These are phyloP conservation scores for Eupristina koningsbergeri DNA, from an alignment of 1,140 invertebrate genomes.

Conservation along the genomic window DNA sequence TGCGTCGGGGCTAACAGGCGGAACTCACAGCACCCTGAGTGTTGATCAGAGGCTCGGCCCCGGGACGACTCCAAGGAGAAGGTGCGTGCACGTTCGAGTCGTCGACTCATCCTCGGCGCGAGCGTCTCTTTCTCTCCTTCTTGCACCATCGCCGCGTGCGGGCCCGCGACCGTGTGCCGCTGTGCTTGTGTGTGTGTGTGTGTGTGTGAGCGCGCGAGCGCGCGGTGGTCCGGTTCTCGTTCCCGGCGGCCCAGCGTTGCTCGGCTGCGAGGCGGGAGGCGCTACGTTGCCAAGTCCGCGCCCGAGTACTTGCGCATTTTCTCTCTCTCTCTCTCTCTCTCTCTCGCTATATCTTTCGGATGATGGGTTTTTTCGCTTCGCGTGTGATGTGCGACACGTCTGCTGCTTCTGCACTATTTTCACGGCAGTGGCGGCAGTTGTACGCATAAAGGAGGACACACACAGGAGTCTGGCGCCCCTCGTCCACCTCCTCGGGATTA, in stretches of 20 bases:
- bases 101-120: constrained; percentile 33
- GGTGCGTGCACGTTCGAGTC: constrained; percentile 8
- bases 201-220: neutral
- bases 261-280: too few relatives aligned
- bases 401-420: constrained; percentile 9
- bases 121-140: constrained; percentile 26
- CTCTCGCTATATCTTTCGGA: neutral
- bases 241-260: constrained; percentile 7
- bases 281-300: constrained; percentile 15
- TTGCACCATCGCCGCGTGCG: neutral
- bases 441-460: neutral
- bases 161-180: neutral
- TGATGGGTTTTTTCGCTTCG: constrained; percentile 24
- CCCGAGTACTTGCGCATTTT: neutral
- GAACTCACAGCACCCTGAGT: neutral
- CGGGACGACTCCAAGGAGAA: neutral
- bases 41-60: constrained; percentile 9
- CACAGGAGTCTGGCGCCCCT: neutral
- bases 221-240: neutral
- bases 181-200: neutral
- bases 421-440: constrained; percentile 3
- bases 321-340: too few relatives aligned
- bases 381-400: constrained; percentile 33
- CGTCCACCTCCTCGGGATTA: neutral
- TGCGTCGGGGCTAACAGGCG: neutral